Base-by-base conservation (phyloP, 2,888 invertebrate species). In the Cinara cedri region DNA sequence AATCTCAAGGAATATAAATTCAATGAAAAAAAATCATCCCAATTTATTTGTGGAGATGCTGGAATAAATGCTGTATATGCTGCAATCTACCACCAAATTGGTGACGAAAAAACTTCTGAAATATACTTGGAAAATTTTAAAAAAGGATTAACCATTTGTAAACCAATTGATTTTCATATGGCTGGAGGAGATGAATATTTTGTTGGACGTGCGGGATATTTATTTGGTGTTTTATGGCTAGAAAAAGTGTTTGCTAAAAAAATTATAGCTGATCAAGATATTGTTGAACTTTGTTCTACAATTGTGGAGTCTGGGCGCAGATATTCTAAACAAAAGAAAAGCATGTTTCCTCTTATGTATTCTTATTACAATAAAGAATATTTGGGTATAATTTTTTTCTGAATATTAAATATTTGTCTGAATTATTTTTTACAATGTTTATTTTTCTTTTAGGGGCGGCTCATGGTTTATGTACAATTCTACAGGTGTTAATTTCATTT, bases 121-220 rank as follows among this genome's bases (percentile, higher is more conserved):
- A 83, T 84, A 24, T 87, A 85, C 81, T 83, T 85, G 24, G 82
- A 87, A 55, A 84, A 86, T 71, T 90, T 87, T 84, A 84, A 85
- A 26, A 84, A 85, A 19, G 84, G 86, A n/a, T 86, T 85, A 19
- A 84, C 84, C 19, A 84, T 86, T 57, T 89, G 89, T 83, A 88
- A 88, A 83, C 87, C 89, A 72, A 83, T 86, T 71, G 85, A 87
- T 82, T 91, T 91, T 83, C 86, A 90, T 14, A 88, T 88, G 84
- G 89, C 89, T 84, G 92, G 92, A 21, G 92, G 92, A 49, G 95
- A 96, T 86, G 96, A 96, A 85, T 87, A 94, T 26, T 91, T 96
- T 84, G 93, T 95, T 0, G 96, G 96, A 0, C 88, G 95, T 82
- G 91, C 95, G 62, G 96, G 95, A 0, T 95, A 92, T 84, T 85